Evolutionary conservation across 92 coral and sea anemone genomes (phyloP).

Genomic region (Porites lobata): DNA sequence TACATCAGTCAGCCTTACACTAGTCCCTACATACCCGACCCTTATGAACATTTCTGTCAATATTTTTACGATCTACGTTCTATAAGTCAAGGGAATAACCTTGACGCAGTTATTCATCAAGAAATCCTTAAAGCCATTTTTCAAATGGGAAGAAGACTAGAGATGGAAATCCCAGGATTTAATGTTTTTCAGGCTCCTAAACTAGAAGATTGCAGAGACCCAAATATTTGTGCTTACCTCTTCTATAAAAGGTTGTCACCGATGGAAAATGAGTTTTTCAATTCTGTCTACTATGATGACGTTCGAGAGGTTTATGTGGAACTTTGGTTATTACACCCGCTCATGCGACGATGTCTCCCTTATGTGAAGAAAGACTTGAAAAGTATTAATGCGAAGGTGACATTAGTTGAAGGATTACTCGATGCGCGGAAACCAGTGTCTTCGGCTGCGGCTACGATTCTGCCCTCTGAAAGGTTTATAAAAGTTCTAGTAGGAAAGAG

Average conservation of each 20-base stretch:
- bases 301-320: conserved; percentile 26
- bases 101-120: no score
- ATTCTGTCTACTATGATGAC: neutral
- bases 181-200: neutral
- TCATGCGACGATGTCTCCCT: conserved; percentile 27
- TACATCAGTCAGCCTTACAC: no score
- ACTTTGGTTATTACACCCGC: conserved; percentile 46
- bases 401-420: conserved; percentile 10
- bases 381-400: conserved; percentile 40
- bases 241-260: neutral
- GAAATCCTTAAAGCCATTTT: no score
- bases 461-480: neutral
- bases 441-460: neutral
- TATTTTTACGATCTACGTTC: no score
- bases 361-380: conserved; percentile 12
- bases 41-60: no score
- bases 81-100: no score
- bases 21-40: no score
- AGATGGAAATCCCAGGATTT: no score
- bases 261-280: neutral
- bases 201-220: neutral
- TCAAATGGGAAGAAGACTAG: no score
- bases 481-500: conserved; percentile 3
- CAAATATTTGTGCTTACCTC: conserved; percentile 16
- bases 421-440: neutral